Conservation (phyloP, 2,888 invertebrate species). For the Epistrophe grossulariae region DNA sequence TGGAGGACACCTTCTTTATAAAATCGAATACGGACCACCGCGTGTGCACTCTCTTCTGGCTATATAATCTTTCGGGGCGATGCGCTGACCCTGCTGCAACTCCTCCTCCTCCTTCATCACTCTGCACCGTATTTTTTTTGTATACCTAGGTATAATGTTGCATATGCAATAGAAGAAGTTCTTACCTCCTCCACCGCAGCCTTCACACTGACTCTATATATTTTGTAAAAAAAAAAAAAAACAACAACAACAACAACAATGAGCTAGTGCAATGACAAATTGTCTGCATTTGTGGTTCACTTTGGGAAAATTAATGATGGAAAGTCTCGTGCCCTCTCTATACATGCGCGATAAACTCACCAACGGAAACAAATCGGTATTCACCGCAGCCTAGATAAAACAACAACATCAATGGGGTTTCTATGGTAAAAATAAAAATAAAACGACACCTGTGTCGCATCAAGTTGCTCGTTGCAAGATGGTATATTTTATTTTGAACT, state of each 20-base stretch:
- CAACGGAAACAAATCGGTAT: slow-evolving; percentile 68
- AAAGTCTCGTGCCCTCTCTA: slow-evolving; percentile 72
- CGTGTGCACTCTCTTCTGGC: slow-evolving; percentile 35
- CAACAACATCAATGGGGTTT: slow-evolving; percentile 55
- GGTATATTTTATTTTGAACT: too few species aligned
- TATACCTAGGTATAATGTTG: background rate
- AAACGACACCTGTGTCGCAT: background rate
- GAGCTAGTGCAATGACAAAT: slow-evolving; percentile 72
- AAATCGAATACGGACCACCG: slow-evolving; percentile 72
- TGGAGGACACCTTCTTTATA: slow-evolving; percentile 67
- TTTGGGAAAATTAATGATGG: slow-evolving; percentile 76
- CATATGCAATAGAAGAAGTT: slow-evolving; percentile 46
- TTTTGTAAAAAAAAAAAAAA: slow-evolving; percentile 6
- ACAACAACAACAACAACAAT: slow-evolving; percentile 56
- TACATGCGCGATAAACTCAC: slow-evolving; percentile 68
- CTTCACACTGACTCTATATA: background rate
- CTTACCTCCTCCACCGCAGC: background rate
- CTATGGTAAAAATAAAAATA: background rate
- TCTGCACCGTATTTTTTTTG: background rate
- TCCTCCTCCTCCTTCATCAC: background rate
- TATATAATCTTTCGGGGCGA: slow-evolving; percentile 48
- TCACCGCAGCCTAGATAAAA: slow-evolving; percentile 68
- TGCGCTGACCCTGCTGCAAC: background rate
- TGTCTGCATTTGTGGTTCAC: slow-evolving; percentile 76
- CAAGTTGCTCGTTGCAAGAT: background rate